Percentiles rank a stretch among this genome's conserved stretches.
phyloP scores from a whole-genome alignment of 1,140 invertebrate species.

The Trinorchestia longiramus region DNA sequence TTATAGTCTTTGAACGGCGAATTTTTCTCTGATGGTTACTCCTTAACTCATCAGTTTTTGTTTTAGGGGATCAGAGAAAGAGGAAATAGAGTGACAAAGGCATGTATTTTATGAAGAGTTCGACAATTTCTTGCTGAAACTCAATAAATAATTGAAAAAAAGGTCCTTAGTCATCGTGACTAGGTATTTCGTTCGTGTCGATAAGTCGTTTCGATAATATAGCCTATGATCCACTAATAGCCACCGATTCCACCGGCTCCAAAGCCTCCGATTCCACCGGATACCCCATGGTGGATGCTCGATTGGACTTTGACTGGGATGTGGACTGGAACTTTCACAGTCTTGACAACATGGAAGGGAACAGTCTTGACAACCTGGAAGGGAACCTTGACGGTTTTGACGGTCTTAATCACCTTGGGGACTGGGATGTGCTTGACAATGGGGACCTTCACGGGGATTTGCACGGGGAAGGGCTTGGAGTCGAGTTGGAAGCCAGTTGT shows the following conservation, averaged over 20 bases:
- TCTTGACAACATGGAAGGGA: not conserved
- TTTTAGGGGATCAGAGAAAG: not conserved
- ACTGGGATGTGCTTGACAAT: conserved; percentile 43
- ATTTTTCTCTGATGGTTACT: not conserved
- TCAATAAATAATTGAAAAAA: not conserved
- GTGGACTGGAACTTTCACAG: conserved; percentile 1
- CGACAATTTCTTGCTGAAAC: not conserved
- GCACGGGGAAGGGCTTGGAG: conserved; percentile 23
- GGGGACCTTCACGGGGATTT: conserved; percentile 38
- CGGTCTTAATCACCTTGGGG: conserved; percentile 36
- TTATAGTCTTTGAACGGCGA: not conserved
- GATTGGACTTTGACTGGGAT: conserved; percentile 20
- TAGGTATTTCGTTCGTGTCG: conserved; percentile 22
- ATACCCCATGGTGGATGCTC: not conserved
- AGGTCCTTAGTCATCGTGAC: conserved; percentile 24
- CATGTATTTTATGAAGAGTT: conserved; percentile 3
- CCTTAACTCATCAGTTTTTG: not conserved
- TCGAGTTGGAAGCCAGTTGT: not conserved
- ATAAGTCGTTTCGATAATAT: not conserved
- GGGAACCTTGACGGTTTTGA: conserved; percentile 48
- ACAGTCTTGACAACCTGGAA: conserved; percentile 48
- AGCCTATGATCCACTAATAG: not conserved
- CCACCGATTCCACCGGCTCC: not conserved
- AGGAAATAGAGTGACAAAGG: not conserved
- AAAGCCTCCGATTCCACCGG: not conserved